Conservation (phyloP, 2,888 invertebrate genomes). For the Petrolisthes cinctipes region DNA sequence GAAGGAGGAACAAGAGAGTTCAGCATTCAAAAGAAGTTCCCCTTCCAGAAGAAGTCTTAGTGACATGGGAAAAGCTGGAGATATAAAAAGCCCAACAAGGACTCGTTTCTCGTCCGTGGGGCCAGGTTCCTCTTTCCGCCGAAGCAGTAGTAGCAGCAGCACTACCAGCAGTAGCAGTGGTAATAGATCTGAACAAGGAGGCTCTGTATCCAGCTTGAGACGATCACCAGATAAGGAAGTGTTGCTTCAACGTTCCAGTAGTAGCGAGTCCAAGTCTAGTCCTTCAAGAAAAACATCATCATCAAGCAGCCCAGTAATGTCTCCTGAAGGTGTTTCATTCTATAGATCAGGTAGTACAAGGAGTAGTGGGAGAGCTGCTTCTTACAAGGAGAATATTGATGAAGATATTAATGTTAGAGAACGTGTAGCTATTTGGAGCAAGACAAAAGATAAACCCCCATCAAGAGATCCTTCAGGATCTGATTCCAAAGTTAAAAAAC, state of each 20-base stretch:
- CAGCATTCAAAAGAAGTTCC: conserved; percentile 39
- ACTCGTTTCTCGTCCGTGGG: conserved; percentile 43
- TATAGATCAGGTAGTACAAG: conserved; percentile 44
- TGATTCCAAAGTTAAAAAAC: conserved; percentile 33
- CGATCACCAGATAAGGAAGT: conserved; percentile 39
- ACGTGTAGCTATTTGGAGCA: conserved; percentile 71
- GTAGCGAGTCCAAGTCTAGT: conserved; percentile 42
- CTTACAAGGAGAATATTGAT: conserved; percentile 22
- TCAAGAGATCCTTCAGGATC: conserved; percentile 5
- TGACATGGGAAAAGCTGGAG: conserved; percentile 63
- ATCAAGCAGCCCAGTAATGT: conserved; percentile 31
- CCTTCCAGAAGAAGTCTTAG: conserved; percentile 57
- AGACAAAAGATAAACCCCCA: conserved; percentile 30
- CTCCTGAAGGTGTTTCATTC: conserved; percentile 31
- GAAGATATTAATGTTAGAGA: conserved; percentile 69
- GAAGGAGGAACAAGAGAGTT: conserved; percentile 21
- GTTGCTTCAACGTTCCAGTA: conserved; percentile 25
- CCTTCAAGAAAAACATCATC: conserved; percentile 43
- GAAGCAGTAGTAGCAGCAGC: conserved; percentile 40
- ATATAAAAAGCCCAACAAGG: conserved; percentile 48
- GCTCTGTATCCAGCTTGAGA: conserved; percentile 43
- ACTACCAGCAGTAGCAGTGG: conserved; percentile 28
- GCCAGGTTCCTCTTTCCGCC: conserved; percentile 33
- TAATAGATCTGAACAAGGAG: conserved; percentile 34
- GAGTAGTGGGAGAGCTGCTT: conserved; percentile 26